These are phyloP conservation scores for Lanistes nyassanus DNA, from an alignment of 1,140 invertebrate species.

Conservation along the genomic window DNA sequence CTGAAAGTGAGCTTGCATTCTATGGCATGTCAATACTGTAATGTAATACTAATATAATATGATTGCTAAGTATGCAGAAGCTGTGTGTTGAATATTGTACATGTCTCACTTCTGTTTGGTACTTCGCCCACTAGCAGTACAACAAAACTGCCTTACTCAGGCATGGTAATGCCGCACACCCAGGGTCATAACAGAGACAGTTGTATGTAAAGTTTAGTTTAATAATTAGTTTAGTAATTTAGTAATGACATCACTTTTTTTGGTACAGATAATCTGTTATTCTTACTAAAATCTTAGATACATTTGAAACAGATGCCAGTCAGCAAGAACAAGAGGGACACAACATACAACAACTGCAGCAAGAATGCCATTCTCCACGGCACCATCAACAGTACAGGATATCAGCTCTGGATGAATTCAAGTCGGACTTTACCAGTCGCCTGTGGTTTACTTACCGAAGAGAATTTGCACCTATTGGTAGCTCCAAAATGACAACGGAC, in stretches of 20 bases:
- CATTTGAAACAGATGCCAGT: background rate
- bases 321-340: slow-evolving; percentile 1
- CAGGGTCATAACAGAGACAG: background rate
- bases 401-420: slow-evolving; percentile 56
- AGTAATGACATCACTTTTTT: no score
- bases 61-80: background rate
- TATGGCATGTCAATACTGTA: background rate
- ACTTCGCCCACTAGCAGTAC: background rate
- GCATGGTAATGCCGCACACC: background rate
- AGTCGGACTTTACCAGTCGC: slow-evolving; percentile 69
- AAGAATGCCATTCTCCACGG: background rate
- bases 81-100: background rate
- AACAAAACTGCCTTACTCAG: no score
- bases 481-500: slow-evolving; percentile 83
- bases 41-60: slow-evolving; percentile 2
- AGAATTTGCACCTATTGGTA: slow-evolving; percentile 88
- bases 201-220: background rate
- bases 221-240: no score
- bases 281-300: background rate
- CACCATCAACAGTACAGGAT: slow-evolving; percentile 13
- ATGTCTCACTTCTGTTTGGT: background rate
- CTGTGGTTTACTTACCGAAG: slow-evolving; percentile 97
- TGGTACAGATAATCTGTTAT: no score
- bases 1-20: slow-evolving; percentile 53
- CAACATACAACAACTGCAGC: background rate